Evolutionary conservation across 1,140 invertebrate species (phyloP).

Genomic region (Chymomyza costata): DNA sequence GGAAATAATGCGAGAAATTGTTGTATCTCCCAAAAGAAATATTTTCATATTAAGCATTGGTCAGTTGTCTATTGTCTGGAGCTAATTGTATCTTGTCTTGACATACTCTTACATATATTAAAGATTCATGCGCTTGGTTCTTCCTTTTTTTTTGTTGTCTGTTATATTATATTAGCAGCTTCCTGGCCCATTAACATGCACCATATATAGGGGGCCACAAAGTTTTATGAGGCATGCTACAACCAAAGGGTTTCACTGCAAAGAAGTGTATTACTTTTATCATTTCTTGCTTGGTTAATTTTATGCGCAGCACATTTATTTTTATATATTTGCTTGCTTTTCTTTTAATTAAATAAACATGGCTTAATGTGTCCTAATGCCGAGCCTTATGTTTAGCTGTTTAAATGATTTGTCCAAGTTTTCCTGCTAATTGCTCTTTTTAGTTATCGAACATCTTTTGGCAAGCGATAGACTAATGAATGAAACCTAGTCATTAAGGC

Average conservation of each 20-base stretch:
- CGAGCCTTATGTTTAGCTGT: slow-evolving; percentile 13
- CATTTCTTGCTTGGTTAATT: slow-evolving; percentile 62
- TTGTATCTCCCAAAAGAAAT: slow-evolving; percentile 26
- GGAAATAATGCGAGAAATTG: slow-evolving; percentile 74
- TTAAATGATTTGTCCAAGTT: slow-evolving; percentile 34
- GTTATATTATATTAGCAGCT: slow-evolving; percentile 17
- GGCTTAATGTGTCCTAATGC: slow-evolving; percentile 47
- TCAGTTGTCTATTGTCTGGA: slow-evolving; percentile 16
- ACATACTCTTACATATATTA: too few relatives aligned
- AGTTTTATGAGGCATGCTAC: too few relatives aligned
- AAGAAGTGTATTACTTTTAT: slow-evolving; percentile 48
- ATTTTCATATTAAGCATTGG: slow-evolving; percentile 2
- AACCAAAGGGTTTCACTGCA: slow-evolving; percentile 42
- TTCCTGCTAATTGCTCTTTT: slow-evolving; percentile 49
- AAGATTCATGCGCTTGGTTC: slow-evolving; percentile 7
- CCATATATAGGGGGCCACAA: too few relatives aligned
- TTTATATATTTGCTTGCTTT: slow-evolving; percentile 41
- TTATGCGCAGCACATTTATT: slow-evolving; percentile 51
- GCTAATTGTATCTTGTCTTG: slow-evolving; percentile 52
- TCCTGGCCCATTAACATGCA: slow-evolving; percentile 4
- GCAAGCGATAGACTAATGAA: too few relatives aligned
- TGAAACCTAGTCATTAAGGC: too few relatives aligned
- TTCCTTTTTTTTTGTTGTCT: too few relatives aligned
- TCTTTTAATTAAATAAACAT: slow-evolving; percentile 65
- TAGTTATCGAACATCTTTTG: slow-evolving; percentile 53